A percentile compares a stretch with the other conserved stretches of the same genome.
phyloP scores from a whole-genome alignment of 2,888 invertebrate species.

The Trissoscelio sp. region DNA sequence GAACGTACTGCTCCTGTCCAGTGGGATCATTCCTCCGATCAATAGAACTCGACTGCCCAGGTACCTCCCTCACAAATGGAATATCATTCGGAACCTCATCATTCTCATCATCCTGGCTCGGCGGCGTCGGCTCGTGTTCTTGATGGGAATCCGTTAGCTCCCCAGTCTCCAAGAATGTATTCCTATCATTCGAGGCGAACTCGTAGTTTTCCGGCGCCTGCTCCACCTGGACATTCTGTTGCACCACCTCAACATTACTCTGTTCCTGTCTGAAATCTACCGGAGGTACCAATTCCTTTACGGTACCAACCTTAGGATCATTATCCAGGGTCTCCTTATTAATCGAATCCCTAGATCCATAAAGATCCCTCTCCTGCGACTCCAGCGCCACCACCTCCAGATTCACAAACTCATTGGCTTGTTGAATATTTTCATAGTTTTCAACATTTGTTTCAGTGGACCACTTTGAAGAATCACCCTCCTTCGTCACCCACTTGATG shows the following conservation, averaged over 20 bases:
- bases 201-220: conserved; percentile 81
- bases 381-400: conserved; percentile 78
- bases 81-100: conserved; percentile 82
- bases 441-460: conserved; percentile 78
- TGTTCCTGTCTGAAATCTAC: conserved; percentile 76
- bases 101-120: conserved; percentile 81
- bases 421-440: conserved; percentile 81
- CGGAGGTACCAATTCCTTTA: conserved; percentile 7
- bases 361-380: conserved; percentile 77
- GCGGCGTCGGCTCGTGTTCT: conserved; percentile 78
- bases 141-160: conserved; percentile 82
- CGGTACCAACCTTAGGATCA: conserved; percentile 73
- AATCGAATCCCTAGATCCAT: conserved; percentile 80
- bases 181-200: conserved; percentile 82
- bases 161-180: conserved; percentile 82
- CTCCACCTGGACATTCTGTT: conserved; percentile 68
- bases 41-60: conserved; percentile 81
- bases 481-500: conserved; percentile 74
- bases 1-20: conserved; percentile 80
- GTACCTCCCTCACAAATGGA: conserved; percentile 81
- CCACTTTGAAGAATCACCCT: conserved; percentile 72
- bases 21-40: conserved; percentile 82
- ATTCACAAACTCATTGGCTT: conserved; percentile 79
- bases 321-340: conserved; percentile 81
- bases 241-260: conserved; percentile 78